Conservation (phyloP, 2,113 vertebrate species). For the Mesembrinibis cayennensis region DNA sequence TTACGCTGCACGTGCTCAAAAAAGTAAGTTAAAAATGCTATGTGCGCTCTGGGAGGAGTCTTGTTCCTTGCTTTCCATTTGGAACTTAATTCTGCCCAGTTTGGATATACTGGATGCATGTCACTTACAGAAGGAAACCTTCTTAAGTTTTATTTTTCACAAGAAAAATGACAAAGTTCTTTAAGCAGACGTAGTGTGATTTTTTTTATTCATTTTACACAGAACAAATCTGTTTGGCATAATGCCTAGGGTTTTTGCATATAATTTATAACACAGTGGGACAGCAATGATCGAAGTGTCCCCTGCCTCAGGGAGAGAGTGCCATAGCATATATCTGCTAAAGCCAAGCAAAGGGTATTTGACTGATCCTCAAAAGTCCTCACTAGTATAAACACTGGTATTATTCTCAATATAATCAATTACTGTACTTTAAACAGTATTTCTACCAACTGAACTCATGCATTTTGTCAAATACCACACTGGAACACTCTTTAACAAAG, state of each 20-base stretch:
- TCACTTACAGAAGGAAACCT: neutral
- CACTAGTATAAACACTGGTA: neutral
- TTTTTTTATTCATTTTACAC: neutral
- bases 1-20: neutral
- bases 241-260: neutral
- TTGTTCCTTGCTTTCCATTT: neutral
- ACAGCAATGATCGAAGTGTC: neutral
- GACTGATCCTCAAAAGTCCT: neutral
- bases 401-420: neutral
- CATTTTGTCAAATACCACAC: neutral
- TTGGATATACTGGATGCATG: neutral
- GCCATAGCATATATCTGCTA: neutral
- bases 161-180: neutral
- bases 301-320: neutral
- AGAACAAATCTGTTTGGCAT: neutral
- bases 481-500: neutral
- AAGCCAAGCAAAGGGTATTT: neutral
- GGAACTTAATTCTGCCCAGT: neutral
- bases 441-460: neutral
- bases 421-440: neutral
- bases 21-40: neutral
- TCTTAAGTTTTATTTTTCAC: neutral
- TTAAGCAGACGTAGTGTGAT: neutral
- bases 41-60: neutral
- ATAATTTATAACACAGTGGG: neutral